A percentile compares a stretch with the other conserved stretches of the same genome.
Evolutionary conservation across 2,888 invertebrate genomes (phyloP).

Genomic region (Polydrusus tereticollis): DNA sequence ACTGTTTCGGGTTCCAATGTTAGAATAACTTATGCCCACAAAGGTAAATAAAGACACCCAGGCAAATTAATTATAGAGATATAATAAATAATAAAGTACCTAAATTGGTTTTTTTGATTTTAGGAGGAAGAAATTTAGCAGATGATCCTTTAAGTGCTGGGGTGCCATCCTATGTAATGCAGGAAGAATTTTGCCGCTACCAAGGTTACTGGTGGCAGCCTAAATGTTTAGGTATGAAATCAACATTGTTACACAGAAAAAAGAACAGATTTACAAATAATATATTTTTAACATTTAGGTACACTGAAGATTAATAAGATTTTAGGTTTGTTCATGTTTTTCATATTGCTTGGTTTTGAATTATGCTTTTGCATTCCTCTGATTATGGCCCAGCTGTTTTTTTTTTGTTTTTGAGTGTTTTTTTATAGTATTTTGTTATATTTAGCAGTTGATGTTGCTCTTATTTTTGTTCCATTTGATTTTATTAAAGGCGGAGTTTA

Average conservation of each 20-base stretch:
- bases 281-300: neutral
- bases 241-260: no score
- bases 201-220: conserved; percentile 99
- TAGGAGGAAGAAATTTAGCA: conserved; percentile 73
- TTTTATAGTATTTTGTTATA: no score
- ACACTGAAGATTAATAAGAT: no score
- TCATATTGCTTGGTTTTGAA: no score
- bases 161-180: conserved; percentile 97
- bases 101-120: neutral
- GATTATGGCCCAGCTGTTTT: no score
- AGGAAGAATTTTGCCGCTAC: conserved; percentile 97
- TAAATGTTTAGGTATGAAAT: conserved; percentile 71
- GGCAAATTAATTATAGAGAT: no score
- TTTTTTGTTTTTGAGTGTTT: no score
- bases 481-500: conserved; percentile 76
- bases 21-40: conserved; percentile 78
- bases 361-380: no score
- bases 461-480: neutral
- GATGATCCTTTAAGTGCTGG: conserved; percentile 93
- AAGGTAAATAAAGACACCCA: no score
- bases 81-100: no score
- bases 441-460: no score
- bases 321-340: no score
- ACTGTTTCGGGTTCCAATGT: conserved; percentile 77
- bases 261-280: neutral